These are phyloP conservation scores for Catamblyrhynchus diadema DNA, from an alignment of 2,797 vertebrate genomes.

Conservation along the genomic window DNA sequence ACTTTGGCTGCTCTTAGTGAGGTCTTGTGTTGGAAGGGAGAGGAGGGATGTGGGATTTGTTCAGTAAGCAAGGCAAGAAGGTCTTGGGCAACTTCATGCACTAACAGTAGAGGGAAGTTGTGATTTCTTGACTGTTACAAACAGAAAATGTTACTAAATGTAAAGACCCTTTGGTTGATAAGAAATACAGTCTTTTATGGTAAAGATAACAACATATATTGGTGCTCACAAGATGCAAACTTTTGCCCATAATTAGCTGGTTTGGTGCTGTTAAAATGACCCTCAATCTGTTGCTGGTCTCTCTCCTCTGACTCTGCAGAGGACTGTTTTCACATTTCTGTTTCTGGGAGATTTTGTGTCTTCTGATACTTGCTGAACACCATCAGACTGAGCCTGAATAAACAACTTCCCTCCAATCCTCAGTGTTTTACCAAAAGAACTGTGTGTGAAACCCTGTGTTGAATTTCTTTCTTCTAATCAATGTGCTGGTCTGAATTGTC, in stretches of 20 bases:
- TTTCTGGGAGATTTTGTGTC: neutral
- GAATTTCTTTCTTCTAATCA: neutral
- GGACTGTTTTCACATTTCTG: neutral
- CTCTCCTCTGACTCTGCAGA: neutral
- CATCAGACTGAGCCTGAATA: neutral
- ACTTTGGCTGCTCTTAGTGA: neutral
- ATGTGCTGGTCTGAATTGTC: neutral
- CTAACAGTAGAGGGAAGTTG: neutral
- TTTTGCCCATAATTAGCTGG: neutral
- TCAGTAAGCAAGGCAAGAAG: neutral
- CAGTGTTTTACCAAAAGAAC: neutral
- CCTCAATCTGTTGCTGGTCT: neutral
- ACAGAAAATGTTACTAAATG: neutral
- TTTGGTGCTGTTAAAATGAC: neutral
- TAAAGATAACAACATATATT: neutral
- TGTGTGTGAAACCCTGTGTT: neutral
- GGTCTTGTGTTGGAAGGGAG: neutral
- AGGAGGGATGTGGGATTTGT: neutral
- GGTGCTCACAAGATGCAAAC: neutral
- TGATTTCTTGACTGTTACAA: neutral
- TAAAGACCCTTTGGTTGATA: neutral
- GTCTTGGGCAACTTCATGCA: neutral
- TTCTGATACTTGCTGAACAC: neutral
- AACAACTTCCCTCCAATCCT: neutral
- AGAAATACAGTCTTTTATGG: neutral